These are phyloP conservation scores for Miichthys miiuy DNA, from an alignment of 2,797 vertebrate genomes.

Conservation along the genomic window DNA sequence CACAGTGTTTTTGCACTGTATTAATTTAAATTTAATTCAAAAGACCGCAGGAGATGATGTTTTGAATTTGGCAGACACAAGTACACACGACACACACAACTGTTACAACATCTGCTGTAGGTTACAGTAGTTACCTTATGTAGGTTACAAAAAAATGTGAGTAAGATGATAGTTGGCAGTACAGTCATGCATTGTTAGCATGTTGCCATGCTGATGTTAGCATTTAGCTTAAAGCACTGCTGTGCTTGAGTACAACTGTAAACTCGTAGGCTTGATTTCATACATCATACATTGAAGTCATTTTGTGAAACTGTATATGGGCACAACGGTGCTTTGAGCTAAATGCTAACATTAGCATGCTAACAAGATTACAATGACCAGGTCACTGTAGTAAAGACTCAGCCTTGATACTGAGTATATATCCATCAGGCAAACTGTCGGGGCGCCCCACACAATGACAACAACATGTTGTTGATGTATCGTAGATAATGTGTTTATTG, in stretches of 20 bases:
- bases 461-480: too few species aligned
- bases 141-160: neutral
- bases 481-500: too few species aligned
- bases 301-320: neutral
- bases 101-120: neutral
- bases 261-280: too few species aligned
- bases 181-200: neutral
- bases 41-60: neutral
- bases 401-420: too few species aligned
- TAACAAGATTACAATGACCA: neutral
- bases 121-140: neutral
- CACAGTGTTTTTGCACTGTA: neutral
- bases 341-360: neutral
- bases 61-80: neutral
- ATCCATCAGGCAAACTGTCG: too few species aligned
- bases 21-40: neutral
- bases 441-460: too few species aligned
- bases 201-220: too few species aligned
- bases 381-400: too few species aligned
- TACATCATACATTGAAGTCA: too few species aligned
- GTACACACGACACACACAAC: neutral
- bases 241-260: too few species aligned
- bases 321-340: neutral
- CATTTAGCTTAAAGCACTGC: too few species aligned
- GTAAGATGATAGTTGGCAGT: neutral